These are phyloP conservation scores for Neofelis nebulosa DNA, from an alignment of 2,113 vertebrate genomes.

Conservation along the genomic window DNA sequence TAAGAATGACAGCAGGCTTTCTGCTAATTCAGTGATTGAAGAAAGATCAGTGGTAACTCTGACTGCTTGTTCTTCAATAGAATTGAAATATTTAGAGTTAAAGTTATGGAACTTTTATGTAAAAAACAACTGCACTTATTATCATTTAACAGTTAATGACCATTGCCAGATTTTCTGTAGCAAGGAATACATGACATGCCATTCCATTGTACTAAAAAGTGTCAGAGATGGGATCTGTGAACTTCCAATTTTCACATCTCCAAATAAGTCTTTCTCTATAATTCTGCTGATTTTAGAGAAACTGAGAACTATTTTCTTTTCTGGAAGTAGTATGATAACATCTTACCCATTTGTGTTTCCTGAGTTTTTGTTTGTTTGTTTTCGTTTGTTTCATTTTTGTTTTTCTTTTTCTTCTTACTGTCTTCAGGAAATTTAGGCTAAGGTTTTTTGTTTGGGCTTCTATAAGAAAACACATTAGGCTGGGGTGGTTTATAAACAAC, in stretches of 20 bases:
- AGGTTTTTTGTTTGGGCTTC: background rate
- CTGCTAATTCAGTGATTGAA: background rate
- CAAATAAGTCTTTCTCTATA: background rate
- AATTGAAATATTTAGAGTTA: background rate
- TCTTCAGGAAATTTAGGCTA: background rate
- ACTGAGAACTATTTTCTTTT: background rate
- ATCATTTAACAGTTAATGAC: background rate
- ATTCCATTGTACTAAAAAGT: background rate
- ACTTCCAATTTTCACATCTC: background rate
- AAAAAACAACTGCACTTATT: background rate
- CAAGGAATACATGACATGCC: background rate
- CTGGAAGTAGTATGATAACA: background rate
- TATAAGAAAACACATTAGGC: background rate
- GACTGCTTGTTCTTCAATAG: background rate
- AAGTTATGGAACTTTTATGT: background rate
- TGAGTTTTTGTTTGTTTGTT: background rate
- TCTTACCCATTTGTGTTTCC: background rate
- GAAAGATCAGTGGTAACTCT: background rate
- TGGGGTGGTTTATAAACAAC: background rate
- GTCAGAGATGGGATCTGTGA: background rate
- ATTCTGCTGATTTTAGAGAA: background rate
- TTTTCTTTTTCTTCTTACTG: background rate
- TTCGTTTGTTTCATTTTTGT: background rate
- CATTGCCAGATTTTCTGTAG: background rate
- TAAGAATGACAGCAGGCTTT: background rate